Evolutionary conservation across 2,797 vertebrate species (phyloP).

Genomic region (Somateria mollissima): DNA sequence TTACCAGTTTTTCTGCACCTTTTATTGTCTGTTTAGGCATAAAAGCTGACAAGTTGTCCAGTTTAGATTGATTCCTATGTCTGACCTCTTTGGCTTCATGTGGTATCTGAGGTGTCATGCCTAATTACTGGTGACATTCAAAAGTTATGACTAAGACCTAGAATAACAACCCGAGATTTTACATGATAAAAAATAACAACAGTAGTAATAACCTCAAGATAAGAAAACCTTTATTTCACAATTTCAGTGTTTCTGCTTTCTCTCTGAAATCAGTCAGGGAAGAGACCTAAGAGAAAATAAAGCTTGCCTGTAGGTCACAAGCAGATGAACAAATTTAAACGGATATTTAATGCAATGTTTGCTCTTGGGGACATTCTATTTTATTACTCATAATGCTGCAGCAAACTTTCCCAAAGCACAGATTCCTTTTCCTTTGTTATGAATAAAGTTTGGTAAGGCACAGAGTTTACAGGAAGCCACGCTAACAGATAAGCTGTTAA

Average conservation of each 20-base stretch:
- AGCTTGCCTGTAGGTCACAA: neutral
- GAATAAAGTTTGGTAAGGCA: conserved; percentile 33
- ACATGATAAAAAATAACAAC: neutral
- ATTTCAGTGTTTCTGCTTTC: neutral
- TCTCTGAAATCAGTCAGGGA: neutral
- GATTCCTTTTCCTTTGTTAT: neutral
- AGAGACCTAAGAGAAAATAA: neutral
- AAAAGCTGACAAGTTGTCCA: neutral
- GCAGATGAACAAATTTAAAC: neutral
- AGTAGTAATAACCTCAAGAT: neutral
- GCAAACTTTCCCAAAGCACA: conserved; percentile 21
- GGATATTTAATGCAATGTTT: neutral
- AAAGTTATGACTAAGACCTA: neutral
- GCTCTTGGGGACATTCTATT: neutral
- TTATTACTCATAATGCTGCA: conserved; percentile 8
- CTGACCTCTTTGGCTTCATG: neutral
- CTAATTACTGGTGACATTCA: neutral
- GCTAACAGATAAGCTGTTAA: conserved; percentile 21
- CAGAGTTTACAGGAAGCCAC: conserved; percentile 24
- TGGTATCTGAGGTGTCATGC: neutral
- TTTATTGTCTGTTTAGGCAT: neutral
- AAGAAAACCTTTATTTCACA: neutral
- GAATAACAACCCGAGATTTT: neutral
- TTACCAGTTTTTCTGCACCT: neutral
- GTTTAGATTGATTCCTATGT: neutral